These are phyloP conservation scores for Sinotaia quadrata DNA, from an alignment of 2,888 invertebrate species.

Conservation along the genomic window DNA sequence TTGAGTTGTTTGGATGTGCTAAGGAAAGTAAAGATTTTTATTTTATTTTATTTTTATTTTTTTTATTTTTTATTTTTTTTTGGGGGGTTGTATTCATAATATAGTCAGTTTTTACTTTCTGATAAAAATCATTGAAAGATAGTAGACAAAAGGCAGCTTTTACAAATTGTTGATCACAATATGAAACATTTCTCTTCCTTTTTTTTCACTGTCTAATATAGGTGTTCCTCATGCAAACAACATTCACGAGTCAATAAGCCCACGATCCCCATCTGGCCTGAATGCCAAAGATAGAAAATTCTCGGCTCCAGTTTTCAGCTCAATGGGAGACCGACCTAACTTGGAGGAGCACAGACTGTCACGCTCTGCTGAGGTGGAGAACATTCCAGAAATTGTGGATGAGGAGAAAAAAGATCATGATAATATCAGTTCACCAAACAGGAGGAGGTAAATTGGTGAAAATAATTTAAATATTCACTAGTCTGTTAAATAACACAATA, in stretches of 20 bases:
- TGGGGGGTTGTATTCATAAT: no score
- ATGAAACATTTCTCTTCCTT: neutral
- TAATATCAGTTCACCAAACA: constrained; percentile 20
- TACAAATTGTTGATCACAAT: neutral
- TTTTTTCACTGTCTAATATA: constrained; percentile 21
- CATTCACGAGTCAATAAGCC: neutral
- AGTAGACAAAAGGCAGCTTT: neutral
- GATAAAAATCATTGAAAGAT: neutral
- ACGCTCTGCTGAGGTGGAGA: constrained; percentile 66
- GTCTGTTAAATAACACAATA: no score
- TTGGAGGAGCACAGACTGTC: constrained; percentile 48
- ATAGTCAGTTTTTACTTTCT: neutral
- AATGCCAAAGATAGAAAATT: constrained; percentile 53
- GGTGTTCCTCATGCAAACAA: neutral
- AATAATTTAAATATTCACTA: no score
- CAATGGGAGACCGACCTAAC: constrained; percentile 24
- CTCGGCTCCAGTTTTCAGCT: constrained; percentile 60
- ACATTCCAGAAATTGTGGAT: constrained; percentile 67
- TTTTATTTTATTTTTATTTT: no score
- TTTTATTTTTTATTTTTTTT: no score
- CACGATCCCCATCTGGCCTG: constrained; percentile 12
- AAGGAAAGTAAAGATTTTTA: no score
- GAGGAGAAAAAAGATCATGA: constrained; percentile 36
- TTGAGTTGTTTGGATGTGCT: no score
- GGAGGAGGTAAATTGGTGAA: no score